A percentile compares a stretch with the other conserved stretches of the same genome.
phyloP scores from a whole-genome alignment of 2,888 invertebrate species.

The Sphinx pinastri region DNA sequence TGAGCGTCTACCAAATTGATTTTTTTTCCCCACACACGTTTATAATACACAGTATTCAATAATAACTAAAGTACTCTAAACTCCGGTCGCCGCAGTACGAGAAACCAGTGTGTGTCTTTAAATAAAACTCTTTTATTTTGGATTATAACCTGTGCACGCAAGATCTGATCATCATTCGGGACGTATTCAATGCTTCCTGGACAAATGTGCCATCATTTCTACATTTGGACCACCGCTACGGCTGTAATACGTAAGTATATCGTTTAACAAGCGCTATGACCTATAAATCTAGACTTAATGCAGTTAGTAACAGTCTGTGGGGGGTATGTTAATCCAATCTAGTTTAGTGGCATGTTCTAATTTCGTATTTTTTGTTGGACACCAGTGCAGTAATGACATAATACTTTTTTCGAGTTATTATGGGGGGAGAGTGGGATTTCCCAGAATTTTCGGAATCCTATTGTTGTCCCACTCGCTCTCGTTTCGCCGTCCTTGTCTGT shows the following conservation, averaged over 20 bases:
- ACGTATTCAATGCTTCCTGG: not conserved
- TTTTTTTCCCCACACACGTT: constrained; percentile 50
- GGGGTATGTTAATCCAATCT: constrained; percentile 28
- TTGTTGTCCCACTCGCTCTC: constrained; percentile 48
- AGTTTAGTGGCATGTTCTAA: constrained; percentile 30
- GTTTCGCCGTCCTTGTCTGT: constrained; percentile 51
- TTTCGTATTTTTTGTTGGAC: constrained; percentile 32
- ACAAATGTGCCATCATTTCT: constrained; percentile 14
- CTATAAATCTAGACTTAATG: constrained; percentile 70
- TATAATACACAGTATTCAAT: constrained; percentile 25
- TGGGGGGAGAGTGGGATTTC: constrained; percentile 52
- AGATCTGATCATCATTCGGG: not conserved
- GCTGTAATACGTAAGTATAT: constrained; percentile 42
- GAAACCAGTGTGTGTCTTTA: constrained; percentile 17
- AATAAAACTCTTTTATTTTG: constrained; percentile 5
- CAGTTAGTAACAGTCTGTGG: constrained; percentile 58
- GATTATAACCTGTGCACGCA: constrained; percentile 1
- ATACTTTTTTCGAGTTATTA: constrained; percentile 47
- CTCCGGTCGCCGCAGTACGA: not conserved
- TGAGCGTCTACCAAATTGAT: constrained; percentile 71
- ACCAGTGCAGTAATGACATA: constrained; percentile 49
- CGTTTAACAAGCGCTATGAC: constrained; percentile 59
- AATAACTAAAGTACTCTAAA: constrained; percentile 31
- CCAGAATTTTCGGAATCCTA: constrained; percentile 62
- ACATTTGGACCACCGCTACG: not conserved